phyloP scores from a whole-genome alignment of 2,888 invertebrate species.

The Tanaodytes sp. region DNA sequence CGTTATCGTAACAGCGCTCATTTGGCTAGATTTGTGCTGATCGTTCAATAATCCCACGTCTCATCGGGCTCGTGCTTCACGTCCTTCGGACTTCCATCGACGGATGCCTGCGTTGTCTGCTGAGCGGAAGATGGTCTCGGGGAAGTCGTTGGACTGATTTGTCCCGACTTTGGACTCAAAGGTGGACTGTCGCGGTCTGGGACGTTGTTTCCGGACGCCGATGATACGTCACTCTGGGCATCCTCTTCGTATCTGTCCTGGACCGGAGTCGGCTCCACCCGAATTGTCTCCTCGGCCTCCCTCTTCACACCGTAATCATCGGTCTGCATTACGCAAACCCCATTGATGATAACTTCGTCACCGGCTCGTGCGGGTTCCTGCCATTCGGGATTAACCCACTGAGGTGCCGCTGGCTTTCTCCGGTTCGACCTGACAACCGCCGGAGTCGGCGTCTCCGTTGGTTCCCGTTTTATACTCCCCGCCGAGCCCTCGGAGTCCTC shows the following conservation, averaged over 20 bases:
- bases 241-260: constrained; percentile 78
- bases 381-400: constrained; percentile 98
- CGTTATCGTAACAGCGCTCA: constrained; percentile 16
- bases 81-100: constrained; percentile 66
- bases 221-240: constrained; percentile 74
- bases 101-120: constrained; percentile 58
- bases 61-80: constrained; percentile 71
- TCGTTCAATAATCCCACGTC: constrained; percentile 69
- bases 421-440: constrained; percentile 77
- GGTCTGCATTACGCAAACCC: constrained; percentile 92
- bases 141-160: constrained; percentile 66
- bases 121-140: no score
- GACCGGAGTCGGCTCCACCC: constrained; percentile 84
- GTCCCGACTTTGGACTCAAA: constrained; percentile 68
- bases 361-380: constrained; percentile 77
- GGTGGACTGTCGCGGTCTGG: constrained; percentile 68
- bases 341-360: constrained; percentile 92
- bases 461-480: constrained; percentile 70
- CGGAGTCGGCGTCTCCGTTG: constrained; percentile 67
- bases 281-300: constrained; percentile 80
- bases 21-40: constrained; percentile 22
- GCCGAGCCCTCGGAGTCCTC: constrained; percentile 77
- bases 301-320: constrained; percentile 79
- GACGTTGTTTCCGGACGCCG: constrained; percentile 66
- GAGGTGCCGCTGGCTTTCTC: constrained; percentile 95